Evolutionary conservation across 2,888 invertebrate genomes (phyloP), one percentile per base, ranked within the genome.

Genomic region (Metallyticus violacea): DNA sequence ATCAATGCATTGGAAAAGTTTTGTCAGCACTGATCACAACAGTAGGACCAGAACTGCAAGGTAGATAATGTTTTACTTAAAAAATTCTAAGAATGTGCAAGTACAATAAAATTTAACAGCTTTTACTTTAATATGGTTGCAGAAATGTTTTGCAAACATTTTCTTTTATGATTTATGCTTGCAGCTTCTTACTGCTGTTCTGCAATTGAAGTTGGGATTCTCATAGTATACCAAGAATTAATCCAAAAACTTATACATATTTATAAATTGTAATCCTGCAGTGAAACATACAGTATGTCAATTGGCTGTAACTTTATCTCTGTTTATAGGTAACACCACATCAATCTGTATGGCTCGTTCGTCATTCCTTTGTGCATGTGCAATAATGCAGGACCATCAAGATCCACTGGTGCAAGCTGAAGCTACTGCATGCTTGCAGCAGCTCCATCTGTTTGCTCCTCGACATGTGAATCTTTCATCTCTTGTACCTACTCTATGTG

Each of bases 401-500:
- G 96, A 98, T 92, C 97, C 98, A 5, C 94, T 97, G 87, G 98
- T 99, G 5, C 97, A 98, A 91, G 97, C 99, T 0, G 99, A 99
- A 92, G 99, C 99, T 9, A 96, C 98, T 26, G 97, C 97, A 76
- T 99, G 99, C 90, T 94, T 99, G 85, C 99, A 99, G 91, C 99
- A 99, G 91, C 93, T 99, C 89, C 99, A 99, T 93, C 94, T 99
- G 92, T 99, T 99, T 93, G 99, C 99, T 86, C 98, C 99, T 0
- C 94, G 97, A 89, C 98, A 99, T 91, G 97, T 99, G 88, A 98
- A 99, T 92, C 93, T 99, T 89, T 97, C 97, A 87, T 96, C 97
- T 0, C 94, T 99, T 77, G 98, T 99, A 89, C 98, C 98, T 79
- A 97, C 97, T 85, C 93, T 99, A 82, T 99, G 98, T 92, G 97